A percentile compares a stretch with the other conserved stretches of the same genome.
These are phyloP conservation scores for Onychomys torridus DNA, from an alignment of 2,797 vertebrate genomes.

Conservation along the genomic window DNA sequence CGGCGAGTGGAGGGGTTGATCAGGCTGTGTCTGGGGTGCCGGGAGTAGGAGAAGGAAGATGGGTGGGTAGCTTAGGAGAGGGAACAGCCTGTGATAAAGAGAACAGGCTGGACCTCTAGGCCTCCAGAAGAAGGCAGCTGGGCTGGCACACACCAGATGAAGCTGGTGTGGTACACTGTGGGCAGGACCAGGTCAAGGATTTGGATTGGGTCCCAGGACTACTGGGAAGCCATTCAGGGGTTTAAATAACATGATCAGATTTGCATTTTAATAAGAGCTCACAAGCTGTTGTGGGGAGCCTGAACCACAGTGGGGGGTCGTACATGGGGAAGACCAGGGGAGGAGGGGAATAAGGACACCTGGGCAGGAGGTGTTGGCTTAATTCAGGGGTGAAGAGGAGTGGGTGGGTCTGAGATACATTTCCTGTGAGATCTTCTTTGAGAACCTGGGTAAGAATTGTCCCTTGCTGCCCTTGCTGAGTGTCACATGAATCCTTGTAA, in stretches of 20 bases:
- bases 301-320: background rate
- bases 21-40: background rate
- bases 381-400: background rate
- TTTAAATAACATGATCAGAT: conserved; percentile 27
- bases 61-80: background rate
- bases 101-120: background rate
- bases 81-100: background rate
- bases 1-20: background rate
- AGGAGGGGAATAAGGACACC: background rate
- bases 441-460: background rate
- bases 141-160: background rate
- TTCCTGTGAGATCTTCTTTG: background rate
- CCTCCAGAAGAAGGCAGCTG: background rate
- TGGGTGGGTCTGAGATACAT: background rate
- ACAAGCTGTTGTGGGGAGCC: background rate
- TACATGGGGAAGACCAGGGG: background rate
- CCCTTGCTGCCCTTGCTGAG: background rate
- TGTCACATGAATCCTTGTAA: background rate
- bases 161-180: background rate
- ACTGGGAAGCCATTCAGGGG: background rate
- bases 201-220: background rate
- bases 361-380: background rate
- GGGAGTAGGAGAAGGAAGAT: background rate
- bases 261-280: conserved; percentile 51
- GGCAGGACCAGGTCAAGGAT: background rate